A percentile compares a stretch with the other conserved stretches of the same genome.
Evolutionary conservation across 2,113 vertebrate genomes (phyloP).

Genomic region (Periophthalmodon schlosseri): DNA sequence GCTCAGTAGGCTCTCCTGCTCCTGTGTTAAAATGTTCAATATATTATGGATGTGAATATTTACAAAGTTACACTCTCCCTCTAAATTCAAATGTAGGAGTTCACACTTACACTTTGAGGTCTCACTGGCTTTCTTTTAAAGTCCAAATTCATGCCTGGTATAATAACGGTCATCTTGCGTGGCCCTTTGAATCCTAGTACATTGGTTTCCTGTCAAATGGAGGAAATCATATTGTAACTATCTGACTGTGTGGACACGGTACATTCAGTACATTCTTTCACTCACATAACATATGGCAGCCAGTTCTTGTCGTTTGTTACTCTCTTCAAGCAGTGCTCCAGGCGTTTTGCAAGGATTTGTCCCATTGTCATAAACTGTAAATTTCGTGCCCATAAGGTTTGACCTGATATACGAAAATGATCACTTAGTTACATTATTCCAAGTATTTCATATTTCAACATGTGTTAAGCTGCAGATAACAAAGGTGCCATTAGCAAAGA

Average conservation of each 20-base stretch:
- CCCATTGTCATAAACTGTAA: slow-evolving; percentile 93
- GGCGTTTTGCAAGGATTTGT: slow-evolving; percentile 87
- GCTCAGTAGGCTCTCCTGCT: slow-evolving; percentile 88
- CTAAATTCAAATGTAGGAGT: neutral
- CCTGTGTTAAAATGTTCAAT: slow-evolving; percentile 69
- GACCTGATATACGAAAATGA: slow-evolving; percentile 75
- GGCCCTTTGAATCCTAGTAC: slow-evolving; percentile 97
- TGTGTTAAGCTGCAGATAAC: neutral
- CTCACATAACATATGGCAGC: slow-evolving; percentile 95
- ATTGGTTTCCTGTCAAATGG: slow-evolving; percentile 88
- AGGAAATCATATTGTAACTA: neutral
- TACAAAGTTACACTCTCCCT: neutral
- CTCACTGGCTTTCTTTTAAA: slow-evolving; percentile 88
- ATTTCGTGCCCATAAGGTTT: slow-evolving; percentile 97
- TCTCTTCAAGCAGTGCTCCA: slow-evolving; percentile 82
- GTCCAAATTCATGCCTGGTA: slow-evolving; percentile 95
- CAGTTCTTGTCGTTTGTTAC: slow-evolving; percentile 87
- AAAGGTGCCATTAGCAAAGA: neutral
- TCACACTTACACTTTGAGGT: slow-evolving; percentile 84
- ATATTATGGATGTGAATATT: neutral
- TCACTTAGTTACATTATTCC: neutral
- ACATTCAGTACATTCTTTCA: neutral
- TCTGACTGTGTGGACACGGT: neutral
- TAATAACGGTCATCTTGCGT: slow-evolving; percentile 96
- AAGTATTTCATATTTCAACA: neutral